Evolutionary conservation across 1,140 invertebrate genomes (phyloP).

Genomic region (Acyrthosiphon pisum): DNA sequence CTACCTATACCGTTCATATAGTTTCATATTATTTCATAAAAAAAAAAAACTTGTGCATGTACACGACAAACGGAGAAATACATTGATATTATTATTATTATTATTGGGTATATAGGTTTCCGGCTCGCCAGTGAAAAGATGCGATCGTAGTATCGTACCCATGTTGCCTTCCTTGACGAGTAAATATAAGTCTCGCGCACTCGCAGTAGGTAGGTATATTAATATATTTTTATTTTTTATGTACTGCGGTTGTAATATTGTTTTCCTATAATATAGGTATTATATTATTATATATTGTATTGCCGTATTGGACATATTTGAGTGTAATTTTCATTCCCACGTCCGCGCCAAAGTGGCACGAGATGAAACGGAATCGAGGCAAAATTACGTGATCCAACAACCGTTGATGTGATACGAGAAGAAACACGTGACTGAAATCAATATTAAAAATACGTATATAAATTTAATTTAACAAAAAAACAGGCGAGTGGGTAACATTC

Average conservation of each 20-base stretch:
- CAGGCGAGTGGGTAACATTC: too few species aligned
- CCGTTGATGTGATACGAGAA: too few species aligned
- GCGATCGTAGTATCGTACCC: neutral
- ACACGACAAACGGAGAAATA: neutral
- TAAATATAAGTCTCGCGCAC: neutral
- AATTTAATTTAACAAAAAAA: too few species aligned
- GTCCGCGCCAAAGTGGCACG: neutral
- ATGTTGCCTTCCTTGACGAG: neutral
- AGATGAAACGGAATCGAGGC: neutral
- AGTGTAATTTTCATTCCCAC: neutral
- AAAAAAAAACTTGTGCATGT: neutral
- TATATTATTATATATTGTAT: neutral
- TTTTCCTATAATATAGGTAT: neutral
- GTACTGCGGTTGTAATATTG: neutral
- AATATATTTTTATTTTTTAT: neutral
- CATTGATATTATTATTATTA: neutral
- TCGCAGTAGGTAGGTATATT: neutral
- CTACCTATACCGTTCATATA: neutral
- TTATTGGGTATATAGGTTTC: neutral
- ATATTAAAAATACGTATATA: neutral
- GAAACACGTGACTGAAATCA: neutral
- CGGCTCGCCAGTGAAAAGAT: neutral
- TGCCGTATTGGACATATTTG: neutral
- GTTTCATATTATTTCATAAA: neutral
- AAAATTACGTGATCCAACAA: neutral